phyloP scores from a whole-genome alignment of 2,113 vertebrate species.

The Etheostoma spectabile region DNA sequence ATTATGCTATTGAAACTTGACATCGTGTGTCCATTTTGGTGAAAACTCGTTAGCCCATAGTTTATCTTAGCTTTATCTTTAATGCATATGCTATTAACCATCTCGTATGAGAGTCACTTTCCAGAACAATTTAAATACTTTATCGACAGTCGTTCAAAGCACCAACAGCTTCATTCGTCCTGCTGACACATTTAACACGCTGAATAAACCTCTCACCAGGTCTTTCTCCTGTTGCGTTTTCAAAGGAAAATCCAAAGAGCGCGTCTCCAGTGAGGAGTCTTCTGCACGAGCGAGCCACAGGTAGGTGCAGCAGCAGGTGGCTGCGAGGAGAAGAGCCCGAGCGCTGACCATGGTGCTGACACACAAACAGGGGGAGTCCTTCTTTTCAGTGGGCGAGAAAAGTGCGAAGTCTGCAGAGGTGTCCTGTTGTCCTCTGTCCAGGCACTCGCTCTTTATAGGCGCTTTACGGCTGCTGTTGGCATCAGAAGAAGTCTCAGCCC shows the following conservation, averaged over 20 bases:
- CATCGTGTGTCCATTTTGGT: not conserved
- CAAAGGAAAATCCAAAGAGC: constrained; percentile 72
- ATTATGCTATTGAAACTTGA: not conserved
- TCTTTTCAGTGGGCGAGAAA: constrained; percentile 14
- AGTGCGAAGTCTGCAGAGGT: not conserved
- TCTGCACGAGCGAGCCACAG: constrained; percentile 61
- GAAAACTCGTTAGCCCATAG: not conserved
- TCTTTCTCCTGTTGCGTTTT: constrained; percentile 80
- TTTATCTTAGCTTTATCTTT: not conserved
- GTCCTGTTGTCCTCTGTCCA: not conserved
- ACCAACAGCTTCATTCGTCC: not conserved
- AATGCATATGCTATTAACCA: not conserved
- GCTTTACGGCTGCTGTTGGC: constrained; percentile 48
- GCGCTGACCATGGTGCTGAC: constrained; percentile 74
- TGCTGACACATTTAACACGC: not conserved
- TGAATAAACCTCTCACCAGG: constrained; percentile 64
- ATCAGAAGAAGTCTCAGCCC: constrained; percentile 49
- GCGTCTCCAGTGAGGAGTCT: constrained; percentile 73
- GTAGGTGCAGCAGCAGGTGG: constrained; percentile 69
- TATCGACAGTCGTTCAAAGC: not conserved
- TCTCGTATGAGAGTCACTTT: not conserved
- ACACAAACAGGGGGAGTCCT: not conserved
- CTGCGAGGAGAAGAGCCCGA: constrained; percentile 58
- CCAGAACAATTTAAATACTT: not conserved
- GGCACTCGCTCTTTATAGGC: constrained; percentile 58